phyloP scores from a whole-genome alignment of 35 echinoderm and acorn worm genomes.

The Heliocidaris tuberculata region DNA sequence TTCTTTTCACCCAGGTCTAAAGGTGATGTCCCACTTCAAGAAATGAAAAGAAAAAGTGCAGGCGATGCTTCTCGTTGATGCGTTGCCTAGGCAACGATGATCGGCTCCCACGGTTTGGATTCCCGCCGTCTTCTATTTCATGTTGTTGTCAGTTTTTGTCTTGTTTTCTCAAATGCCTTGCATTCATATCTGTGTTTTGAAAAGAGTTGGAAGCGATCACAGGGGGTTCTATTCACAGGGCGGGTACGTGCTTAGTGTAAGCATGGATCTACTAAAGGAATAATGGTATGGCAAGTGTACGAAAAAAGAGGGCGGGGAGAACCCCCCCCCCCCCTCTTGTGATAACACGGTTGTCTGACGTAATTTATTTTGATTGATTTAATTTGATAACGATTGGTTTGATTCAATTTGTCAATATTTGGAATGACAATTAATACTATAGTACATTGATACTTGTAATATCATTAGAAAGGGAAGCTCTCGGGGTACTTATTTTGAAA shows the following conservation, averaged over 20 bases:
- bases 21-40: neutral
- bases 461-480: no score
- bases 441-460: no score
- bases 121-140: neutral
- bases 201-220: neutral
- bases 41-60: neutral
- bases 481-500: no score
- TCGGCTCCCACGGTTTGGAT: neutral
- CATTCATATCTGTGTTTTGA: constrained; percentile 18
- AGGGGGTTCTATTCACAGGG: neutral
- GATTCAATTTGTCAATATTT: no score
- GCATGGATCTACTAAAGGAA: no score
- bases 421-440: no score
- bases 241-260: neutral
- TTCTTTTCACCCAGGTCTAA: neutral
- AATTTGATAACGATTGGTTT: no score
- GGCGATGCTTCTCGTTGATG: neutral
- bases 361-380: no score
- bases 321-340: no score
- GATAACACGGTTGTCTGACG: no score
- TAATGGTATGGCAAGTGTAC: no score
- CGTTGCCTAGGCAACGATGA: neutral
- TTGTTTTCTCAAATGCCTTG: constrained; percentile 2
- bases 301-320: no score
- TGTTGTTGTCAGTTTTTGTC: neutral